Percentiles rank a stretch among this genome's conserved stretches.
Conservation (phyloP, 2,888 invertebrate genomes). For the Nezara viridula region DNA sequence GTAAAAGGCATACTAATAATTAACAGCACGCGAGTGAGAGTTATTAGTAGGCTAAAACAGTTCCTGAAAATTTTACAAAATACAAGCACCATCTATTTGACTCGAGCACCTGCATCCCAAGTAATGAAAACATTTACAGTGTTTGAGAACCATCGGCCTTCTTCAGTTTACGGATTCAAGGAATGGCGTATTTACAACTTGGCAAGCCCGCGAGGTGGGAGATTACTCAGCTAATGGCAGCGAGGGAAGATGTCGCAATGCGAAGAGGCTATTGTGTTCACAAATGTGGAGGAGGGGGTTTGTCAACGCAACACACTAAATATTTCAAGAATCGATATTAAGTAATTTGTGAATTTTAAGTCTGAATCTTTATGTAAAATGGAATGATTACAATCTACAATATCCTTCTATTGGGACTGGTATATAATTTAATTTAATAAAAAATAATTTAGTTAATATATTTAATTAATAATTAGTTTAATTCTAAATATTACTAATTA, state of each 20-base stretch:
- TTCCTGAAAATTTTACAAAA: neutral
- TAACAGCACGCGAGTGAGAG: neutral
- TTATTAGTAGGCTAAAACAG: neutral
- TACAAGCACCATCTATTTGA: neutral
- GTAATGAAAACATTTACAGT: neutral
- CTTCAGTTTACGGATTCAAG: neutral
- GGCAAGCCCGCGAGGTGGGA: neutral
- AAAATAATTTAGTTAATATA: too few relatives aligned
- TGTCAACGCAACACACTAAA: neutral
- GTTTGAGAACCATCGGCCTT: neutral
- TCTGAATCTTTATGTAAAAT: too few relatives aligned
- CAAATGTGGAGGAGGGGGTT: neutral
- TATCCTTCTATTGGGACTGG: too few relatives aligned
- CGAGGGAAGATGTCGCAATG: neutral
- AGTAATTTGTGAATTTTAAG: too few relatives aligned
- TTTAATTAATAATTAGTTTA: too few relatives aligned
- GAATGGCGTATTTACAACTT: neutral
- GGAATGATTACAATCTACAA: too few relatives aligned
- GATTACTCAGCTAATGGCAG: neutral
- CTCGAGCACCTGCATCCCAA: neutral
- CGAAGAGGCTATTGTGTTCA: neutral
- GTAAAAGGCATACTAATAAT: neutral
- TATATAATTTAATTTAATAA: too few relatives aligned
- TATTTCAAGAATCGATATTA: too few relatives aligned
- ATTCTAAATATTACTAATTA: too few relatives aligned